phyloP scores from a whole-genome alignment of 1,140 invertebrate species.

The Pristionchus pacificus region DNA sequence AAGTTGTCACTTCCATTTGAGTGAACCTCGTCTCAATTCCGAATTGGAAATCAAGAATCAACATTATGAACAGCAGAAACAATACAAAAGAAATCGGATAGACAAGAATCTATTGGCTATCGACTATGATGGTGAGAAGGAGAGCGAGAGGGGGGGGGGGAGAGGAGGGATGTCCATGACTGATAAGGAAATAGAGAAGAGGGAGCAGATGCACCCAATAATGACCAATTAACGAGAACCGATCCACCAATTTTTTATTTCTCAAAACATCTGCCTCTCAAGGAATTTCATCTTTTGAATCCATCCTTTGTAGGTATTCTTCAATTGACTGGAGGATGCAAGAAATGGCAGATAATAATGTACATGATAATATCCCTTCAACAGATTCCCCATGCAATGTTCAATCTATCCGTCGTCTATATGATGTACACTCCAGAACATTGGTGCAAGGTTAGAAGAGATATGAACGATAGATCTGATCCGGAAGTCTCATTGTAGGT shows the following conservation, averaged over 20 bases:
- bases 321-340: constrained; percentile 14
- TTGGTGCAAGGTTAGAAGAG: constrained; percentile 46
- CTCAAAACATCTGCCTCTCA: neutral
- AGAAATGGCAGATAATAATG: constrained; percentile 14
- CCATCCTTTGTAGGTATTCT: constrained; percentile 5
- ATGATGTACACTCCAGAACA: constrained; percentile 53
- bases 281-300: neutral
- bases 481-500: constrained; percentile 33
- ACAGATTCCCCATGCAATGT: constrained; percentile 20
- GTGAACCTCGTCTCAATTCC: constrained; percentile 3
- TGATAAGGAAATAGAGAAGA: too few relatives aligned
- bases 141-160: too few relatives aligned
- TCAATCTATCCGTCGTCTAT: constrained; percentile 21
- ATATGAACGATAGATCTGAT: constrained; percentile 45
- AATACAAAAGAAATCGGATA: neutral
- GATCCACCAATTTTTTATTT: too few relatives aligned
- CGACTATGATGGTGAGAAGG: constrained; percentile 5
- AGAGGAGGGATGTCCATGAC: too few relatives aligned
- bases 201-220: too few relatives aligned
- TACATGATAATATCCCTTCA: constrained; percentile 20
- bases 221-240: too few relatives aligned
- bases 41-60: constrained; percentile 18
- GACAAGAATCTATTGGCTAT: constrained; percentile 14
- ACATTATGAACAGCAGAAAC: constrained; percentile 19
- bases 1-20: neutral